These are phyloP conservation scores for Psilopsiagon aymara DNA, from an alignment of 2,113 vertebrate genomes.

Conservation along the genomic window DNA sequence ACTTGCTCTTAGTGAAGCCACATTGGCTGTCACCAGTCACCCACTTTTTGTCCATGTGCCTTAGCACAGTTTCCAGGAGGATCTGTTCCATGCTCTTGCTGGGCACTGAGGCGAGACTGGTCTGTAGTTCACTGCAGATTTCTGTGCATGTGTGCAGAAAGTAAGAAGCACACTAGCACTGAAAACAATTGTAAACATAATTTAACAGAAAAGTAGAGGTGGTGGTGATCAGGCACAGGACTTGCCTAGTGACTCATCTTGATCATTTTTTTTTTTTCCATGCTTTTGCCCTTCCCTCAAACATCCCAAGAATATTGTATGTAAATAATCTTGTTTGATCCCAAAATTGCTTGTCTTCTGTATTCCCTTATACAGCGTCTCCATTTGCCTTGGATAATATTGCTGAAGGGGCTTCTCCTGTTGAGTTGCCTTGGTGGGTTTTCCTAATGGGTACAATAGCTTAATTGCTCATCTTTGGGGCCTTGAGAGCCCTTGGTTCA, in stretches of 20 bases:
- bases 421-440: background rate
- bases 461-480: background rate
- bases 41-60: background rate
- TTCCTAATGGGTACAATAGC: background rate
- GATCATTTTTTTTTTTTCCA: background rate
- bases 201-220: background rate
- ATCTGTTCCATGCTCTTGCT: background rate
- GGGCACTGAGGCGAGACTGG: background rate
- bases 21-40: background rate
- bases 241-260: background rate
- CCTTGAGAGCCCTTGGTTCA: background rate
- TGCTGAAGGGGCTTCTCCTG: background rate
- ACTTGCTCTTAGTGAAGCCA: background rate
- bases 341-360: background rate
- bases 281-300: background rate
- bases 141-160: background rate
- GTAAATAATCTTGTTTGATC: background rate
- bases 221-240: background rate
- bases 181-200: background rate
- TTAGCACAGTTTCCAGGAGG: background rate
- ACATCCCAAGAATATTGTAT: background rate
- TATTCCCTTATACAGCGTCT: background rate
- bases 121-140: background rate
- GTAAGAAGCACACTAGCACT: background rate
- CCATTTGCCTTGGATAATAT: background rate